A percentile compares a stretch with the other conserved stretches of the same genome.
These are phyloP conservation scores for Epinotia bilunana DNA, from an alignment of 2,888 invertebrate species.

Conservation along the genomic window DNA sequence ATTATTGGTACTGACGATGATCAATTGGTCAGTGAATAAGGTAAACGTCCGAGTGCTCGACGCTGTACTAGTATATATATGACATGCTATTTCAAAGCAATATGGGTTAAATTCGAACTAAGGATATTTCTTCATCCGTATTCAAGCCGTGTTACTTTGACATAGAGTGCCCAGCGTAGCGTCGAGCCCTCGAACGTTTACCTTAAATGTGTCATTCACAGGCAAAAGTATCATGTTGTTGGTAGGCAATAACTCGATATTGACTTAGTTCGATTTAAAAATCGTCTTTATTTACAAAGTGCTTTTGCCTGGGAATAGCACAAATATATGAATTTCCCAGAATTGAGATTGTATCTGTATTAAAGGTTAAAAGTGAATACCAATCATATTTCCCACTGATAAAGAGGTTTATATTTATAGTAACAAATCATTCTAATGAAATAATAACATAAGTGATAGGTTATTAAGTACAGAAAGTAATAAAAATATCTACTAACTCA, in stretches of 20 bases:
- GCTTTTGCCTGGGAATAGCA: neutral
- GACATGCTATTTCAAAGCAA: too few species aligned
- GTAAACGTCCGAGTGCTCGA: too few species aligned
- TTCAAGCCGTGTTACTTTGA: too few species aligned
- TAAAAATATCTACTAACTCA: neutral
- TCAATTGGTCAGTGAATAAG: too few species aligned
- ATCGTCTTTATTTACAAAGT: neutral
- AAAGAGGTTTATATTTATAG: neutral
- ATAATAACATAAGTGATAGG: neutral
- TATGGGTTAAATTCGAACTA: too few species aligned
- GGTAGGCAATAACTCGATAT: neutral
- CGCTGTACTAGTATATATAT: too few species aligned
- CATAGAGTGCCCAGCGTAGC: too few species aligned
- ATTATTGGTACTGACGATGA: neutral
- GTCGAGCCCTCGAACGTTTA: too few species aligned
- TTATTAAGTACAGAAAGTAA: neutral
- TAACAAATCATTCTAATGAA: conserved; percentile 2
- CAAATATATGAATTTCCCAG: neutral
- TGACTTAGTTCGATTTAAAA: neutral
- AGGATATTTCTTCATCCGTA: too few species aligned
- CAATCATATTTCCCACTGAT: conserved; percentile 9
- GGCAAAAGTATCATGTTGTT: neutral
- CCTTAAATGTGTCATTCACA: neutral
- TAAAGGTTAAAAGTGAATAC: neutral
- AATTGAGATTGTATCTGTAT: conserved; percentile 5